Conservation (phyloP, 2,797 vertebrate genomes). For the Fundulus diaphanus region DNA sequence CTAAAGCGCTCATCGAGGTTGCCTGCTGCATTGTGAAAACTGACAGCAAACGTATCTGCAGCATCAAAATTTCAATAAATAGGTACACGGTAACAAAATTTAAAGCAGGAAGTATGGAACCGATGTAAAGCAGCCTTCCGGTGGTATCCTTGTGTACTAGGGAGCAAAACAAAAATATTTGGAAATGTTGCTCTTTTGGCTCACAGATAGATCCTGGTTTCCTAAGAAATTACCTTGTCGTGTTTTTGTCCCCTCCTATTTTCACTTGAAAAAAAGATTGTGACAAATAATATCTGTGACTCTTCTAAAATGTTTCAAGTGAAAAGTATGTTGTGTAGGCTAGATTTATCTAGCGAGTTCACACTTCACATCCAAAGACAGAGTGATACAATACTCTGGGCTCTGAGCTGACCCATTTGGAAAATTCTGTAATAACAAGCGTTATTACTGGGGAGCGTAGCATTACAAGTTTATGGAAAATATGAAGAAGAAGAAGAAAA, state of each 20-base stretch:
- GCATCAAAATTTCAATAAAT: slow-evolving; percentile 57
- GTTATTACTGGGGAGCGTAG: slow-evolving; percentile 43
- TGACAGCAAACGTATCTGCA: slow-evolving; percentile 43
- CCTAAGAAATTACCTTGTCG: slow-evolving; percentile 27
- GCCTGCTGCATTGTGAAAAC: slow-evolving; percentile 31
- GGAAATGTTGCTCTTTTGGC: slow-evolving; percentile 29
- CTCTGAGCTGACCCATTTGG: slow-evolving; percentile 64
- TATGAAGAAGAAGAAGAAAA: slow-evolving; percentile 5
- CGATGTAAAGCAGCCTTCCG: slow-evolving; percentile 21
- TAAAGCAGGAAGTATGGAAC: slow-evolving; percentile 29
- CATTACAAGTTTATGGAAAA: slow-evolving; percentile 3
- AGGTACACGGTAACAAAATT: slow-evolving; percentile 27
- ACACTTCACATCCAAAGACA: slow-evolving; percentile 48
- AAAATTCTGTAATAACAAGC: slow-evolving; percentile 46
- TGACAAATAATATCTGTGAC: slow-evolving; percentile 64
- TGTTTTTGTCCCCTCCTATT: not conserved
- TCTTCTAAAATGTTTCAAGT: slow-evolving; percentile 58
- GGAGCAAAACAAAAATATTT: slow-evolving; percentile 58
- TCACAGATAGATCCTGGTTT: slow-evolving; percentile 54
- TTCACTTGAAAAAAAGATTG: slow-evolving; percentile 36
- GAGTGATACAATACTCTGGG: slow-evolving; percentile 62
- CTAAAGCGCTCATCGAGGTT: slow-evolving; percentile 48
- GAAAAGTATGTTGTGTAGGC: slow-evolving; percentile 46
- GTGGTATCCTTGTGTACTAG: slow-evolving; percentile 33
- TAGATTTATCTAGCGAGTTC: slow-evolving; percentile 64